Evolutionary conservation across 2,888 invertebrate genomes (phyloP).

Genomic region (Amiota minor): DNA sequence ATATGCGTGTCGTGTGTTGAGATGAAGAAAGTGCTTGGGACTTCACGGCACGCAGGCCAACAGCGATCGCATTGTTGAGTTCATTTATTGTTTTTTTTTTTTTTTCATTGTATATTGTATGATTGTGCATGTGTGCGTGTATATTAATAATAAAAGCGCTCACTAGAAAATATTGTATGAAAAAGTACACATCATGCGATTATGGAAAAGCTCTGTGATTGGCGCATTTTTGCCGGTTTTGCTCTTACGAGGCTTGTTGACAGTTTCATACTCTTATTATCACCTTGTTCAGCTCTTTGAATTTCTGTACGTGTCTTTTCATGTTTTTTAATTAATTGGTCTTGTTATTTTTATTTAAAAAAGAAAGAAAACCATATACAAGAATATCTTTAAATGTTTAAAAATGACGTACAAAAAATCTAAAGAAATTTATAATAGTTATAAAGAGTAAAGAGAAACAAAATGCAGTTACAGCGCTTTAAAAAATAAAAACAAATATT

Average conservation of each 20-base stretch:
- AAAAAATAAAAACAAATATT: too few species aligned
- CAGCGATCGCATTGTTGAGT: too few species aligned
- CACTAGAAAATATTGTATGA: constrained; percentile 1
- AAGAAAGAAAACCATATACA: too few species aligned
- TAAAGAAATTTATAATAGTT: too few species aligned
- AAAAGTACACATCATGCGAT: constrained; percentile 22
- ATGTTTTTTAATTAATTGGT: neutral
- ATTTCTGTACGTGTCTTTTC: too few species aligned
- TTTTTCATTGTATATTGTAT: neutral
- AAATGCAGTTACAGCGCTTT: too few species aligned
- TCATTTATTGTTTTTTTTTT: neutral
- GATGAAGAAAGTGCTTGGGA: neutral
- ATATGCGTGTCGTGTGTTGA: neutral
- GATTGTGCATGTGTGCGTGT: neutral
- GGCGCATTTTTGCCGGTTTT: constrained; percentile 26
- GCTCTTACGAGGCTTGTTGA: neutral
- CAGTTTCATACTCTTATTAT: too few species aligned
- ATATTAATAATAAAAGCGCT: neutral
- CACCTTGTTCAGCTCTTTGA: too few species aligned
- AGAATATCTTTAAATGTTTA: too few species aligned
- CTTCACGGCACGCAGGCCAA: neutral
- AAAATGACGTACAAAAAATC: too few species aligned
- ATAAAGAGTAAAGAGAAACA: too few species aligned
- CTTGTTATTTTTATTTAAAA: too few species aligned
- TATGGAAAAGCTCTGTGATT: constrained; percentile 21